phyloP scores from a whole-genome alignment of 2,888 invertebrate species.

The Xanthorhoe spadicearia region DNA sequence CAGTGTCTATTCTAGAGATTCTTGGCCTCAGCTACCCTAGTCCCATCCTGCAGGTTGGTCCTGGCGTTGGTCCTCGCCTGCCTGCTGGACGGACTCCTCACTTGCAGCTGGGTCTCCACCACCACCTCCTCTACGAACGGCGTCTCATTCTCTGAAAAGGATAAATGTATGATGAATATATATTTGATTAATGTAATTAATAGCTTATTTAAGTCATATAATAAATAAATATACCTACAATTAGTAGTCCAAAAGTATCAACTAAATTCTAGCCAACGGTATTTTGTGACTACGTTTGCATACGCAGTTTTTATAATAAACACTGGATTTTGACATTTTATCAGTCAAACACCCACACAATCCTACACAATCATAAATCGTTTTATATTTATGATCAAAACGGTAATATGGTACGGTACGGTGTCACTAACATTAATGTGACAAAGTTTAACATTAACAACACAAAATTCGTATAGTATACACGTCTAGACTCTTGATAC shows the following conservation, averaged over 20 bases:
- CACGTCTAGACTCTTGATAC: not conserved
- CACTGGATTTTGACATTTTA: not conserved
- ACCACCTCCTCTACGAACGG: conserved; percentile 78
- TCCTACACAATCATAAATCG: not conserved
- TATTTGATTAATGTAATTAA: too few relatives aligned
- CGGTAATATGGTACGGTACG: not conserved
- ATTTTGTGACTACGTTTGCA: too few relatives aligned
- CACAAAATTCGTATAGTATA: too few relatives aligned
- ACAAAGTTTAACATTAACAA: not conserved
- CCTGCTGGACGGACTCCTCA: conserved; percentile 64
- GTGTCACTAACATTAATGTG: not conserved
- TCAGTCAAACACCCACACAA: not conserved
- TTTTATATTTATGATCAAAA: not conserved
- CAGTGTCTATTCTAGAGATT: conserved; percentile 22
- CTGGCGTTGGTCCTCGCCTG: conserved; percentile 68
- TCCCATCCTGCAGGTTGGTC: conserved; percentile 67
- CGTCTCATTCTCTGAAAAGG: conserved; percentile 61
- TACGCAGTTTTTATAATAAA: not conserved
- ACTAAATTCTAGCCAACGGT: too few relatives aligned
- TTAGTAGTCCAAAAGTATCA: too few relatives aligned
- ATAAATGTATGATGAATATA: too few relatives aligned
- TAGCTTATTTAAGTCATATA: too few relatives aligned
- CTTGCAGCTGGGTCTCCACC: conserved; percentile 74
- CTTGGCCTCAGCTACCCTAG: conserved; percentile 66
- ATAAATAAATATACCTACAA: too few relatives aligned